These are phyloP conservation scores for Halisarca cf. caerulea DNA, from an alignment of 37 sponge, comb jelly and placozoan species.

Conservation along the genomic window DNA sequence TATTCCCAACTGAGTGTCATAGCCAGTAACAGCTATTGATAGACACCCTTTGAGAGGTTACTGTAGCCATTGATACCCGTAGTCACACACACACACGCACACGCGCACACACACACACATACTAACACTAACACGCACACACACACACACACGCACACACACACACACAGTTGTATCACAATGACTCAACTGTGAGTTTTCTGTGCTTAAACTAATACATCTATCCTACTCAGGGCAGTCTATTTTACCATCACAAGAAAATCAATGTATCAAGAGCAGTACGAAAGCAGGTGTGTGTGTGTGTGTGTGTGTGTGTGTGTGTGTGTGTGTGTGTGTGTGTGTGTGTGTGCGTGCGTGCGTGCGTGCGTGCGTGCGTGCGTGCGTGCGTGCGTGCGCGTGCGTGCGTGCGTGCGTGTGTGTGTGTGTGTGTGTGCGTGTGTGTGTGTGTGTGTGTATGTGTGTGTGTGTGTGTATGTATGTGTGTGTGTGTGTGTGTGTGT, in stretches of 20 bases:
- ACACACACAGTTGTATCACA: too few species aligned
- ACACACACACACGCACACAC: too few species aligned
- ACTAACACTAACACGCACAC: too few species aligned
- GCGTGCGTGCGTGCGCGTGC: neutral
- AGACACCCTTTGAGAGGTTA: too few species aligned
- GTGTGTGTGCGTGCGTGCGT: neutral
- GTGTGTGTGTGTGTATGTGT: neutral
- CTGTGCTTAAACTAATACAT: neutral
- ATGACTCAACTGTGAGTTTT: too few species aligned
- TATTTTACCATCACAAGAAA: constrained; percentile 70
- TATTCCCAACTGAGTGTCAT: too few species aligned
- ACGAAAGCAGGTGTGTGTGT: constrained; percentile 51
- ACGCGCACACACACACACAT: too few species aligned
- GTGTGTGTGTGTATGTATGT: neutral
- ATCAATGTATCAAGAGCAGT: constrained; percentile 71
- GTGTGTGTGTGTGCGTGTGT: too few species aligned
- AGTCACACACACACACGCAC: too few species aligned
- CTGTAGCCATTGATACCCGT: too few species aligned
- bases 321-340: neutral
- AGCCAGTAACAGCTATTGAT: too few species aligned
- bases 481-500: too few species aligned
- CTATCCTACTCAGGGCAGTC: constrained; percentile 47
- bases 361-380: neutral
- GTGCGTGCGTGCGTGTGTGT: neutral
- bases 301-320: neutral